Conservation (phyloP, 1,140 invertebrate genomes). For the Diorhabda elongata region DNA sequence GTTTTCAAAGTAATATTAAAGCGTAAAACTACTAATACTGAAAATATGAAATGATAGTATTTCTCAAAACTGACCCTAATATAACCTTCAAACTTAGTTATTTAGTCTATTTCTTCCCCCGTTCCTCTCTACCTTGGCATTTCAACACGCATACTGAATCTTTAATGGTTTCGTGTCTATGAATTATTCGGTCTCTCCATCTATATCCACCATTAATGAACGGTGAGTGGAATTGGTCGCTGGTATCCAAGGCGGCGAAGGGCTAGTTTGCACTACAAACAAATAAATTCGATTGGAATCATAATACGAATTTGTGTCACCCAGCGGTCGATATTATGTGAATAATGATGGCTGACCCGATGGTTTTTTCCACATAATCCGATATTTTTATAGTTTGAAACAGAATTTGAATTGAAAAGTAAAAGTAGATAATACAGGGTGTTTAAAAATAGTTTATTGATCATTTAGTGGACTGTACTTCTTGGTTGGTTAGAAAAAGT, state of each 20-base stretch:
- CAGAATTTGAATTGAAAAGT: too few species aligned
- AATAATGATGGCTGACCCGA: neutral
- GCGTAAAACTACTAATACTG: too few species aligned
- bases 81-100: too few species aligned
- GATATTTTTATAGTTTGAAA: too few species aligned
- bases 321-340: neutral
- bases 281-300: constrained; percentile 5
- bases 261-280: constrained; percentile 7
- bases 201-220: constrained; percentile 5
- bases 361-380: too few species aligned
- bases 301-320: constrained; percentile 8
- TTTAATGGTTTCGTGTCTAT: constrained; percentile 19
- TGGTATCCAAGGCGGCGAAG: constrained; percentile 11
- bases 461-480: too few species aligned
- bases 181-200: constrained; percentile 13
- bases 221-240: neutral
- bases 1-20: too few species aligned
- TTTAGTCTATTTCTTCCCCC: neutral
- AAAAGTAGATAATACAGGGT: too few species aligned
- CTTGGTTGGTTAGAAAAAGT: too few species aligned
- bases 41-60: too few species aligned
- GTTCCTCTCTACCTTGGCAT: neutral
- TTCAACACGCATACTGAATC: constrained; percentile 17
- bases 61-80: too few species aligned
- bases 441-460: too few species aligned